A percentile compares a stretch with the other conserved stretches of the same genome.
Conservation (phyloP, 2,888 invertebrate species). For the Drosophila neutralis region DNA sequence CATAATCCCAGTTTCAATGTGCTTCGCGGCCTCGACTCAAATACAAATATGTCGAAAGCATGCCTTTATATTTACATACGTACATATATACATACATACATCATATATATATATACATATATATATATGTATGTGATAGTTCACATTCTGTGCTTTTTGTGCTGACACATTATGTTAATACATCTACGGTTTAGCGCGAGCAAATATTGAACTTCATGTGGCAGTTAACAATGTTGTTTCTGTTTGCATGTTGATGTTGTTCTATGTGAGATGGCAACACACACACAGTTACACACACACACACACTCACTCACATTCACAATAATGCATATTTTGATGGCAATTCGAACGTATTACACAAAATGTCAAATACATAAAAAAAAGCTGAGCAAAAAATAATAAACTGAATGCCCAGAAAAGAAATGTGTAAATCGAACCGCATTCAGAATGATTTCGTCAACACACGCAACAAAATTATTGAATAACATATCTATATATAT, state of each 20-base stretch:
- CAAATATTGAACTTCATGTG: slow-evolving; percentile 70
- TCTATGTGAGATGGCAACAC: slow-evolving; percentile 15
- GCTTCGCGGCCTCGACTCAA: slow-evolving; percentile 3
- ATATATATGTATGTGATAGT: slow-evolving; percentile 18
- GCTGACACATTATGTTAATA: slow-evolving; percentile 73
- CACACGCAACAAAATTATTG: slow-evolving; percentile 46
- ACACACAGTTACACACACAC: slow-evolving; percentile 13
- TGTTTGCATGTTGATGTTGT: slow-evolving; percentile 27
- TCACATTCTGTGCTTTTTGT: slow-evolving; percentile 40
- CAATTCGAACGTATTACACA: slow-evolving; percentile 61
- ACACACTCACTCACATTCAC: slow-evolving; percentile 16
- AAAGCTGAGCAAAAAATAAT: slow-evolving; percentile 39
- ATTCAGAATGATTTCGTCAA: slow-evolving; percentile 65
- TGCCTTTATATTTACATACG: slow-evolving; percentile 10
- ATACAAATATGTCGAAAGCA: slow-evolving; percentile 6
- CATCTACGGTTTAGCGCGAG: slow-evolving; percentile 63
- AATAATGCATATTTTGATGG: slow-evolving; percentile 70
- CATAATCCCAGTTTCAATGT: slow-evolving; percentile 26
- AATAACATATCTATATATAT: slow-evolving; percentile 35
- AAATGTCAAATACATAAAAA: slow-evolving; percentile 74
- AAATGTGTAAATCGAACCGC: slow-evolving; percentile 62
- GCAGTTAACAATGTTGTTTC: slow-evolving; percentile 44
- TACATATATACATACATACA: neutral
- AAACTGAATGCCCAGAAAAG: slow-evolving; percentile 33
- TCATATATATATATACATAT: slow-evolving; percentile 5